A percentile compares a stretch with the other conserved stretches of the same genome.
phyloP scores from a whole-genome alignment of 1,140 invertebrate species.

The Danaus plexippus region DNA sequence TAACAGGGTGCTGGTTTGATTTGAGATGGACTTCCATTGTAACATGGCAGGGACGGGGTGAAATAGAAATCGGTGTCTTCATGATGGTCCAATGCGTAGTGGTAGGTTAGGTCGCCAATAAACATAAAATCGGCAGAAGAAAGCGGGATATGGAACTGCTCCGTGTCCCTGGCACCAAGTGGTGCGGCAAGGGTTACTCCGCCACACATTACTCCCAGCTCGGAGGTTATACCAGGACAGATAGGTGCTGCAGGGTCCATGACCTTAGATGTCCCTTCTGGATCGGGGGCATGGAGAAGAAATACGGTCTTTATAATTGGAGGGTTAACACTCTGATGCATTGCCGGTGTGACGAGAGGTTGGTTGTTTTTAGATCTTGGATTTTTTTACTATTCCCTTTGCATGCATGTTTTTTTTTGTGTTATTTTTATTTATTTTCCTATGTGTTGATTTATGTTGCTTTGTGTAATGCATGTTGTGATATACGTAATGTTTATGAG shows the following conservation, averaged over 20 bases:
- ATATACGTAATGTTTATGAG: too few species aligned
- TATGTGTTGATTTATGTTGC: too few species aligned
- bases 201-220: slow-evolving; percentile 83
- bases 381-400: too few species aligned
- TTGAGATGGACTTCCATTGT: not conserved
- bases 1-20: slow-evolving; percentile 23
- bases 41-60: not conserved
- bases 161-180: slow-evolving; percentile 86
- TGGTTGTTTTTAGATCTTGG: slow-evolving; percentile 36
- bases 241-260: slow-evolving; percentile 88
- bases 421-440: too few species aligned
- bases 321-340: slow-evolving; percentile 88
- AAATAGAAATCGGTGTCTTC: slow-evolving; percentile 2
- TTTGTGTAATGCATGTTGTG: too few species aligned
- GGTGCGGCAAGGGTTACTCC: slow-evolving; percentile 88
- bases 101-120: slow-evolving; percentile 9
- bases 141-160: slow-evolving; percentile 76
- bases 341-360: slow-evolving; percentile 91
- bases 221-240: slow-evolving; percentile 82
- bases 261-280: slow-evolving; percentile 86
- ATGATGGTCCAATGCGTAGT: slow-evolving; percentile 1
- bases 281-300: slow-evolving; percentile 82
- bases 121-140: slow-evolving; percentile 39
- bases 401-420: too few species aligned
- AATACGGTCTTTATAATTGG: slow-evolving; percentile 88